Evolutionary conservation across 2,888 invertebrate species (phyloP).

Genomic region (Spodoptera exigua): DNA sequence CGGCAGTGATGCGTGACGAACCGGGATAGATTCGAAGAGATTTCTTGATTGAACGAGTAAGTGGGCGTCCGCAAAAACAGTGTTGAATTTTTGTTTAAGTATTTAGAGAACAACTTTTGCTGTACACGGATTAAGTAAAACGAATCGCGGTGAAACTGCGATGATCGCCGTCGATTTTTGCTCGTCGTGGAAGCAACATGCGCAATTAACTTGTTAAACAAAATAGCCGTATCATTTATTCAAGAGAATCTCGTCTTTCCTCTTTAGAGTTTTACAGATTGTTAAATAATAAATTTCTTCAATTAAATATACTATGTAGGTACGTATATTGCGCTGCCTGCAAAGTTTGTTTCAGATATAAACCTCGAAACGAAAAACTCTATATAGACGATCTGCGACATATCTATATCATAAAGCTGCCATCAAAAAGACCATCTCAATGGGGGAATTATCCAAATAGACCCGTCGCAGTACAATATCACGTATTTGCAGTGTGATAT

Average conservation of each 20-base stretch:
- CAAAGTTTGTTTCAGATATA: no score
- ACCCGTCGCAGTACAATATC: constrained; percentile 37
- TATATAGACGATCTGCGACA: no score
- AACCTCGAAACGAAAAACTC: no score
- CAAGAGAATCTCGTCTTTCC: neutral
- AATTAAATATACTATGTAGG: no score
- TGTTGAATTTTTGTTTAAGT: constrained; percentile 36
- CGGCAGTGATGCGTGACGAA: constrained; percentile 66
- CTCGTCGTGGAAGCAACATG: constrained; percentile 22
- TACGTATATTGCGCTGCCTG: no score
- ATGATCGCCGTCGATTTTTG: constrained; percentile 17
- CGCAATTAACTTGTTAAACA: constrained; percentile 35
- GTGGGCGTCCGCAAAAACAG: constrained; percentile 37
- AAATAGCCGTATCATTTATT: constrained; percentile 21
- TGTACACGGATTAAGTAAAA: constrained; percentile 34
- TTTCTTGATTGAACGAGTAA: constrained; percentile 50
- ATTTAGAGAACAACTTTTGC: constrained; percentile 25
- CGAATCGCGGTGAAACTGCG: constrained; percentile 42
- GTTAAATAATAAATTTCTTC: no score
- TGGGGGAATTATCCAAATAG: constrained; percentile 26
- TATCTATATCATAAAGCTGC: neutral
- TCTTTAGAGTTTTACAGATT: no score
- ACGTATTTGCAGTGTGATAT: constrained; percentile 56
- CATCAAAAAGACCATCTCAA: neutral
- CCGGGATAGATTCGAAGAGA: constrained; percentile 47